Evolutionary conservation across 2,888 invertebrate genomes (phyloP), one percentile per base, ranked within the genome.

Genomic region (Phrixothrix hirtus): DNA sequence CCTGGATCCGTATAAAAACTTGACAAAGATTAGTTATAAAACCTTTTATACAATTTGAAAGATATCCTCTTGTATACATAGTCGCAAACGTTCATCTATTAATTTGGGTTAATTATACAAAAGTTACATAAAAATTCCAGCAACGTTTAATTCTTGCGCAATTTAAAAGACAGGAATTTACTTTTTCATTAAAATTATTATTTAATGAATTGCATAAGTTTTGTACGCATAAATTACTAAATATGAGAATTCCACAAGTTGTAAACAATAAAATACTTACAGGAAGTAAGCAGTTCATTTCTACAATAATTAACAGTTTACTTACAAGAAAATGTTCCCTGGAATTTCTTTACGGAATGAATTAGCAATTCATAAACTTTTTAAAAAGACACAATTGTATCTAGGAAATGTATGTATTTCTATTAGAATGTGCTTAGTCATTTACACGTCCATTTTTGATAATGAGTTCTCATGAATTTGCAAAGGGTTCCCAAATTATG

Each of bases 331-430:
- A 38, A 31, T 45, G 31, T 38, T 39, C 47, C 47, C 46, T 41
- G 39, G 46, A 41, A 45, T 41, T 34, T 43, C 50, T 49, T 34
- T 35, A 21, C 21, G 25, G 43, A 29, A 42, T 31, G 31, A 34
- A 50, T 50, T 29, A 31, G 30, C 48, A 48, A 42, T 47, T 41
- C 41, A 30, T 35, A 35, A 43, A 43, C 50, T 43, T 36, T 50
- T 37, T 37, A 36, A 36, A 50, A 31, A 50, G 43, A 41, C 48
- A 50, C 21, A 21, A 7, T 21, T 21, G 7, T 7, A 21, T 41
- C 42, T 48, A 48, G 13, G 43, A 43, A 50, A 35, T 43, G 35
- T 27, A 36, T 27, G 37, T 30, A 16, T 17, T 43, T 26, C 37
- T 29, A 42, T 37, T 32, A 29, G 17, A 43, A 48, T 35, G 41